Conservation (phyloP, 1,140 invertebrate genomes). For the Cyclina sinensis region DNA sequence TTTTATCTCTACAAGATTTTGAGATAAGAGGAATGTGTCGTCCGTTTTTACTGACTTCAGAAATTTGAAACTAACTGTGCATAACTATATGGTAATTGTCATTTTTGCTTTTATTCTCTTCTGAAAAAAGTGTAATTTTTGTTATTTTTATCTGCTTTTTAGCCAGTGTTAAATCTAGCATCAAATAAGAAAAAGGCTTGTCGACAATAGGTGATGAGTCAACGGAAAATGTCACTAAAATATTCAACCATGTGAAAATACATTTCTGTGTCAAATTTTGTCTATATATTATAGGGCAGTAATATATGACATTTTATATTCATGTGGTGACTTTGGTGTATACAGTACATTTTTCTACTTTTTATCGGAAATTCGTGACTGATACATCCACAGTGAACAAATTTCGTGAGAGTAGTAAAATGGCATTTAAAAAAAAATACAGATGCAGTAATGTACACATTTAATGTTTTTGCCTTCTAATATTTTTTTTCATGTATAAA, state of each 20-base stretch:
- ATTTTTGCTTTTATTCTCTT: neutral
- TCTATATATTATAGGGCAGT: conserved; percentile 37
- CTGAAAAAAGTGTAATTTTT: conserved; percentile 8
- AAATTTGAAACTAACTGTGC: conserved; percentile 24
- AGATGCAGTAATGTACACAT: too few relatives aligned
- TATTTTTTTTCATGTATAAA: too few relatives aligned
- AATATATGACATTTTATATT: conserved; percentile 39
- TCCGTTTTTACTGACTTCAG: neutral
- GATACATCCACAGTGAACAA: too few relatives aligned
- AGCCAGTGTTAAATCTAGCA: conserved; percentile 12
- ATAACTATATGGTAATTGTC: conserved; percentile 30
- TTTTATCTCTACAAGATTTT: conserved; percentile 10
- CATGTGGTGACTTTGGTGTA: neutral
- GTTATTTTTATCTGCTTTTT: conserved; percentile 35
- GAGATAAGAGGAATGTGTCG: conserved; percentile 10
- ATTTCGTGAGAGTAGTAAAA: too few relatives aligned
- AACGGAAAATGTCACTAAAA: conserved; percentile 41
- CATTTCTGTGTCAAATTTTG: conserved; percentile 3
- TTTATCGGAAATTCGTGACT: neutral
- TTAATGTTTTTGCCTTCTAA: too few relatives aligned
- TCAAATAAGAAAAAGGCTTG: neutral
- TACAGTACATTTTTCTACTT: neutral
- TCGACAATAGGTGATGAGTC: conserved; percentile 4
- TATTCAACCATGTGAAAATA: conserved; percentile 27
- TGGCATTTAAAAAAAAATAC: too few relatives aligned